Evolutionary conservation across 2,113 vertebrate species (phyloP), one percentile per base, ranked within the genome.

Genomic region (Engystomops pustulosus): DNA sequence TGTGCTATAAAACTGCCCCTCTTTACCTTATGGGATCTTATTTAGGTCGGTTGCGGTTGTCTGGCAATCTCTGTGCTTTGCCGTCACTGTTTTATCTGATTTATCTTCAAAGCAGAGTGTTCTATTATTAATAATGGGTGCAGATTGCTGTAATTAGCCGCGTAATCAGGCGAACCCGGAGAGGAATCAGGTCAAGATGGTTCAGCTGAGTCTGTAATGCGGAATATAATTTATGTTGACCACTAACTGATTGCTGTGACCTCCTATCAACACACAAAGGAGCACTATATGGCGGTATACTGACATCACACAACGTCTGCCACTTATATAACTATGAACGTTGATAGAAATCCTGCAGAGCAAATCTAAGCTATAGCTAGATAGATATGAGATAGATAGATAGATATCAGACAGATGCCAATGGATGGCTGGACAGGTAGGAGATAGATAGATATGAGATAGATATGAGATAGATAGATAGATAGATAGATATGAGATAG

Each of bases 201-300:
- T 65, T 65, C 18, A 6, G 60, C 8, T 65, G 14, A 65, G 60
- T 34, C 27, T 65, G 27, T 65, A 65, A 65, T 32, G 60, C 17
- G 30, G 2, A 65, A 18, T 65, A 65, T 65, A 65, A 65, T 65
- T 65, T 65, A 34, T 65, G 60, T 30, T 32, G 60, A 65, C 60
- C 60, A 32, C 60, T 15, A 30, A 34, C 60, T 71, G 69, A 25
- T 41, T n/a, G 34, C 69, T 45, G 36, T 41, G 34, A 38, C 69
- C 69, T 45, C 69, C 20, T 8, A 74, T 44, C 23, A 0, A 15
- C 60, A 15, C 23, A 32, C 12, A 1, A 15, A 65, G 27, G 60
- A 65, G 27, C 27, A 65, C 4, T 7, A 18, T 5, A 30, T 65
- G 27, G 23, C 27, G 30, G 60, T 25, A 15, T 1, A 65, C 15